These are phyloP conservation scores for Procavia capensis DNA, from an alignment of 2,113 vertebrate genomes.

Conservation along the genomic window DNA sequence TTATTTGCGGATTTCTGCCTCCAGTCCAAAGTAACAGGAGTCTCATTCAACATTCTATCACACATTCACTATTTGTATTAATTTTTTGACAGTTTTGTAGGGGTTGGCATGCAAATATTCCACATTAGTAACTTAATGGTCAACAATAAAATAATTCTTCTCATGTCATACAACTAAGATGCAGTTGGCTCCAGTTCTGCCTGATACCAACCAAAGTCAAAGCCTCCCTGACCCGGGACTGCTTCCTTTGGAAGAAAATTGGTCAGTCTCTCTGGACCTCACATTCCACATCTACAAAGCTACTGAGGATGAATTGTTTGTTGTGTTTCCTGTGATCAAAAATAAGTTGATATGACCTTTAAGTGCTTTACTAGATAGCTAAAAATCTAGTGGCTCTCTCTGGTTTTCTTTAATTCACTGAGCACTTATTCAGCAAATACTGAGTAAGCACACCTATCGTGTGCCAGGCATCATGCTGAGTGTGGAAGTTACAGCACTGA, in stretches of 20 bases:
- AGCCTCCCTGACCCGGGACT: too few relatives aligned
- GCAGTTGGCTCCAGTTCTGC: neutral
- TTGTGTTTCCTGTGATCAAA: neutral
- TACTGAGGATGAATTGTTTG: neutral
- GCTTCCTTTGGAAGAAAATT: neutral
- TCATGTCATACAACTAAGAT: neutral
- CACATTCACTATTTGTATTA: neutral
- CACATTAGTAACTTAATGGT: neutral
- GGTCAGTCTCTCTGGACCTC: neutral
- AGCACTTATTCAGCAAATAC: neutral
- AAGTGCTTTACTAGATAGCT: neutral
- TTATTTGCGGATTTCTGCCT: neutral
- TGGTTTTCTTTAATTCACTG: neutral
- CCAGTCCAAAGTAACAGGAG: neutral
- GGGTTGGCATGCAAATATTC: neutral
- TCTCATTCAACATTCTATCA: neutral
- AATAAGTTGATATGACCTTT: neutral
- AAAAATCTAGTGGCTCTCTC: neutral
- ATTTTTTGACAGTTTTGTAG: neutral
- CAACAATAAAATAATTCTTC: neutral
- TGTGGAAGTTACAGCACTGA: neutral
- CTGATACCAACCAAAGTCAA: too few relatives aligned
- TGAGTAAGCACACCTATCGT: neutral
- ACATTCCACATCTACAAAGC: neutral
- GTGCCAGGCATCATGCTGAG: neutral